These are phyloP conservation scores for Stichodactyla helianthus DNA, from an alignment of 64 coral and sea anemone genomes.

Conservation along the genomic window DNA sequence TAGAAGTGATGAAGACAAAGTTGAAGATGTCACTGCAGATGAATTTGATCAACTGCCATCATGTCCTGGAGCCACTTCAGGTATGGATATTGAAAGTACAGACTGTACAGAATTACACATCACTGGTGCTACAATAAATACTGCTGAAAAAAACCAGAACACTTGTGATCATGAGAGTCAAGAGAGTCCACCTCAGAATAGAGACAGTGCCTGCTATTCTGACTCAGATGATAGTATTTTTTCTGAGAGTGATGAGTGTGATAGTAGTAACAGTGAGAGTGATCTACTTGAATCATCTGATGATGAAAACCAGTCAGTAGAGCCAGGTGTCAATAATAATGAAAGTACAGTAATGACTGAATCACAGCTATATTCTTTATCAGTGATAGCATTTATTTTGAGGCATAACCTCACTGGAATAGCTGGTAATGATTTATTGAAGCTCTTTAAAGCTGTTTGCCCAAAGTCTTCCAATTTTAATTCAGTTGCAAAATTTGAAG, in stretches of 20 bases:
- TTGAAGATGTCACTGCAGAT: constrained; percentile 14
- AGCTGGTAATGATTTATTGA: constrained; percentile 23
- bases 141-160: background rate
- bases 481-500: constrained; percentile 26
- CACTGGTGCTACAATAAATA: background rate
- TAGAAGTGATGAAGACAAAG: background rate
- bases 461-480: constrained; percentile 6
- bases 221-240: background rate
- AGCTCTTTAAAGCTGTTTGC: constrained; percentile 5
- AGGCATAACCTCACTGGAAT: constrained; percentile 36
- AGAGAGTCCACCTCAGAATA: background rate
- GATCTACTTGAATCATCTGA: constrained; percentile 27
- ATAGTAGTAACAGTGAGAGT: constrained; percentile 1
- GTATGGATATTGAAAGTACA: background rate
- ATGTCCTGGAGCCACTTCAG: background rate
- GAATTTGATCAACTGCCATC: background rate
- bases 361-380: constrained; percentile 26
- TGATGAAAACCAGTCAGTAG: constrained; percentile 6
- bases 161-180: background rate
- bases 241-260: background rate
- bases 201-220: background rate
- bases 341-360: constrained; percentile 6
- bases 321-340: background rate
- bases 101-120: background rate
- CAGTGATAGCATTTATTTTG: constrained; percentile 34